Evolutionary conservation across 2,888 invertebrate species (phyloP), one percentile per base, ranked within the genome.

Genomic region (Julus scanicus): DNA sequence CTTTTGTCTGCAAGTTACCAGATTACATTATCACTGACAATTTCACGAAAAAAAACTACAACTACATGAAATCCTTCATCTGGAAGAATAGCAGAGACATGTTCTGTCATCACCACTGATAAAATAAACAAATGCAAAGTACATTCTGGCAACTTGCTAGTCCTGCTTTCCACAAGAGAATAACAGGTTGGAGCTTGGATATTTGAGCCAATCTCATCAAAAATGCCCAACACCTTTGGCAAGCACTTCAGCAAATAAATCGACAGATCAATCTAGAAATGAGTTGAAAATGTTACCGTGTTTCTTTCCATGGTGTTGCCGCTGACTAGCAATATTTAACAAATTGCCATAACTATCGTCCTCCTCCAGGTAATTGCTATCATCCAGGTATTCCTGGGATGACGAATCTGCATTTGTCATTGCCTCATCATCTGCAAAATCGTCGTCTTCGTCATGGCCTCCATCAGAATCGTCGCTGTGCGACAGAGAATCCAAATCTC

Each of bases 401-500:
- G 93, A 94, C 40, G 93, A 88, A 84, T 89, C 90, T 3, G 93
- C 93, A 91, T 93, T 93, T 89, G 93, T 93, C 90, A 93, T 93
- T 11, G 93, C 94, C 90, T 94, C 94, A 90, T 94, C 94, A 90
- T 94, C 94, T 13, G 94, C 94, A 91, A 94, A 94, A 88, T 94
- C 94, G 92, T 94, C 94, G 29, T 90, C 90, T 86, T 90, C 90
- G 39, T 90, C 90, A 11, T 90, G 90, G 87, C 90, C 90, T 37
- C 92, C 92, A 90, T 95, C 96, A 87, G 96, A 96, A 91, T 95
- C 90, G 49, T 89, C 89, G 53, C 89, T 89, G 44, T 89, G 89
- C 5, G 89, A 95, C 90, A 96, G 94, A 87, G 96, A 96, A 91
- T 95, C 96, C 3, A 96, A 95, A 11, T 93, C 93, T 2, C 95